Evolutionary conservation across 2,113 vertebrate genomes (phyloP), one percentile per base, ranked within the genome.

Genomic region (Platysteira castanea): DNA sequence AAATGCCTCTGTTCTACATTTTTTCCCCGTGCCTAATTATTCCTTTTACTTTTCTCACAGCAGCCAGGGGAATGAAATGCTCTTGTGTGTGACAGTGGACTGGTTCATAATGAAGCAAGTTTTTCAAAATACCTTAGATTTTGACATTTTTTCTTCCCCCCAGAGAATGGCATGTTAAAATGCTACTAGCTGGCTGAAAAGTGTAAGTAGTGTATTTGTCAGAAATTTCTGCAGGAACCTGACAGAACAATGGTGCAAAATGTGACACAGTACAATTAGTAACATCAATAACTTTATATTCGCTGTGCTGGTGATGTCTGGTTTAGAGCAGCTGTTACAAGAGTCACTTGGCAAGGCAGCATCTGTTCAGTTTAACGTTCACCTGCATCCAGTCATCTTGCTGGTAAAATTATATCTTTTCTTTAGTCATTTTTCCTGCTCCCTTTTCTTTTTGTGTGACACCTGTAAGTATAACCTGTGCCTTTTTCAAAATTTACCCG

Each of bases 261-360:
- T 64, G 41, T 89, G 95, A 78, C 90, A 93, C 37, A 68, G 76
- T 96, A 90, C 93, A 84, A 95, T 96, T 94, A 96, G 65, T 57
- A 95, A 41, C 88, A 92, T 92, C 92, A 90, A 82, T 93, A 95
- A 94, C 65, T 92, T 92, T 50, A 69, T 92, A 87, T 82, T 88
- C 47, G 2, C 73, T 92, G 31, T 87, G 93, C 61, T 71, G 42
- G 11, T 60, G n/a, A 37, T 68, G 73, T 89, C 88, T 93, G 76
- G 68, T 74, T 89, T 92, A 84, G 39, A 90, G 71, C 79, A 88
- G 52, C 47, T 91, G 52, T 74, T 95, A 81, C 64, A 81, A 56
- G 79, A 96, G 52, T 64, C 71, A 67, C 14, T 68, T 90, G 56
- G 76, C 71, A 86, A 93, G 85, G 47, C 71, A 88, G 71, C 52